Evolutionary conservation across 23 tunicate species (phyloP).

Genomic region (Diplosoma virens): DNA sequence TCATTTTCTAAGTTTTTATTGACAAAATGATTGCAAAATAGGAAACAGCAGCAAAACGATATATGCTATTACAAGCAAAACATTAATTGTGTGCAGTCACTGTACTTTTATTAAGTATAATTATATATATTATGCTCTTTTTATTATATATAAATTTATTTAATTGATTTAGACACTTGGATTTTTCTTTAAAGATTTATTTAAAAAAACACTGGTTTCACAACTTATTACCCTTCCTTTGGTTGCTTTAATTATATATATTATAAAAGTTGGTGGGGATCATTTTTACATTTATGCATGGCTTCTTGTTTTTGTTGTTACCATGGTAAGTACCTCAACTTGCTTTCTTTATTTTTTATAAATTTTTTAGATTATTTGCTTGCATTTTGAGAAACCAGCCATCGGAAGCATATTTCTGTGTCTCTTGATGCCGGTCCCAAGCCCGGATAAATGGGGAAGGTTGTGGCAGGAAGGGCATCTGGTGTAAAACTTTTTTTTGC

Average conservation of each 20-base stretch:
- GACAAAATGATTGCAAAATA: too few species aligned
- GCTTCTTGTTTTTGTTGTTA: conserved; percentile 64
- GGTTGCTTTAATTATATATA: conserved; percentile 67
- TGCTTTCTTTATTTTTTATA: background rate
- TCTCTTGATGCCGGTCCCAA: too few species aligned
- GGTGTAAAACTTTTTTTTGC: too few species aligned
- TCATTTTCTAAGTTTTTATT: too few species aligned
- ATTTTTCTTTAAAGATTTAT: conserved; percentile 79
- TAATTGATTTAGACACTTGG: conserved; percentile 47
- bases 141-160: background rate
- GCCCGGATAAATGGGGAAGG: too few species aligned
- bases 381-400: too few species aligned
- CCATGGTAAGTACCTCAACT: conserved; percentile 53
- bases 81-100: too few species aligned
- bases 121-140: background rate
- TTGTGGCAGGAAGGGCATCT: too few species aligned
- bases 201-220: conserved; percentile 62
- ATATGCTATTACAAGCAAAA: too few species aligned
- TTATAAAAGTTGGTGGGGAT: conserved; percentile 82
- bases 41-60: too few species aligned
- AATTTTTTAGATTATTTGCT: background rate
- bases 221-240: conserved; percentile 68
- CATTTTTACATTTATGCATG: conserved; percentile 91
- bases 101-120: too few species aligned
- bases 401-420: too few species aligned